A percentile compares a stretch with the other conserved stretches of the same genome.
phyloP scores from a whole-genome alignment of 30 jellyfish, hydroid and myxozoan species.

The Aurelia coerulea region DNA sequence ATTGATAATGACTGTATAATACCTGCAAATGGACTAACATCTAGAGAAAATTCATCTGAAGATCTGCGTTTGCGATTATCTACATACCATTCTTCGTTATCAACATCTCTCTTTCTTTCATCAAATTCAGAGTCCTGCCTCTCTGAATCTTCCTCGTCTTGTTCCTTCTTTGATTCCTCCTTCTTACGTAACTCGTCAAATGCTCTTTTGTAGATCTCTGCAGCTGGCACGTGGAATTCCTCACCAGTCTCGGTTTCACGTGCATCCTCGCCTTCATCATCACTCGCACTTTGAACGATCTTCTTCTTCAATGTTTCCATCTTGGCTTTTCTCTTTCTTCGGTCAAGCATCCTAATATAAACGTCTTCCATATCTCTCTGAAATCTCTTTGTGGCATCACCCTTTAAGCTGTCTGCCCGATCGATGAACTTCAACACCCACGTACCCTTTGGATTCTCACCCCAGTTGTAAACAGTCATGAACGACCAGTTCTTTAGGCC shows the following conservation, averaged over 20 bases:
- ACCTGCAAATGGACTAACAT: conserved; percentile 88
- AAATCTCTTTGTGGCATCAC: neutral
- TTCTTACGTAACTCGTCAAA: conserved; percentile 45
- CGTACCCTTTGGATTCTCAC: conserved; percentile 97
- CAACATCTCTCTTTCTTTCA: conserved; percentile 29
- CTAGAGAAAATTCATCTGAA: conserved; percentile 30
- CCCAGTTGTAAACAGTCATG: conserved; percentile 99
- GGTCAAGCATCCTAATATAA: conserved; percentile 81
- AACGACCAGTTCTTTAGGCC: conserved; percentile 97
- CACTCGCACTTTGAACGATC: neutral
- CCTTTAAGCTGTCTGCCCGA: conserved; percentile 4
- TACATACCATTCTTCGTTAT: conserved; percentile 56
- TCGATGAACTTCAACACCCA: conserved; percentile 92
- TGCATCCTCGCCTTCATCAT: conserved; percentile 19
- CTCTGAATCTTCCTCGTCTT: conserved; percentile 37
- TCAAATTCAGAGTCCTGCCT: conserved; percentile 19
- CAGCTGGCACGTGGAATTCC: conserved; percentile 33
- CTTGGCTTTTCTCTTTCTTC: conserved; percentile 66
- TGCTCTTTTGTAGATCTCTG: conserved; percentile 54
- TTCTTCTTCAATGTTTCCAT: conserved; percentile 30
- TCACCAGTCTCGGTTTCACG: conserved; percentile 31
- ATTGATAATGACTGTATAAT: conserved; percentile 63
- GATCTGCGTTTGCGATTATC: conserved; percentile 34
- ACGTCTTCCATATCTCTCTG: conserved; percentile 92
- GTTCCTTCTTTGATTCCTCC: neutral